These are phyloP conservation scores for Limonius californicus DNA, from an alignment of 1,140 invertebrate genomes.

Conservation along the genomic window DNA sequence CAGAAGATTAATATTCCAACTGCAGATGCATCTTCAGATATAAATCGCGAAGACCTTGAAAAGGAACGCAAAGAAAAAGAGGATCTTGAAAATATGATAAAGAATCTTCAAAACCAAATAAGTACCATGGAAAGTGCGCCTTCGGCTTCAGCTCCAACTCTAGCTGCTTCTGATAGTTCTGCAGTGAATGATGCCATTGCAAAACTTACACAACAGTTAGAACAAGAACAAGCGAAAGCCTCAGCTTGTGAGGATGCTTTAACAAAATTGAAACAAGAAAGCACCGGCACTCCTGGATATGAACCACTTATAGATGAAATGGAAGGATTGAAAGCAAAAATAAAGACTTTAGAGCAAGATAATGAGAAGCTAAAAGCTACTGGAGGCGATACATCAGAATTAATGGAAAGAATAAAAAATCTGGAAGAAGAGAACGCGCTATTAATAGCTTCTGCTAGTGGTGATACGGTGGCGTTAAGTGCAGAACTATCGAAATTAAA, in stretches of 20 bases:
- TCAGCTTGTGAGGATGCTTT: not conserved
- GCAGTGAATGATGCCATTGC: not conserved
- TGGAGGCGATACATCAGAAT: not conserved
- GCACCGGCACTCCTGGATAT: no score
- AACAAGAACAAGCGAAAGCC: not conserved
- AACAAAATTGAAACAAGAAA: slow-evolving; percentile 3
- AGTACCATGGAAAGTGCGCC: not conserved
- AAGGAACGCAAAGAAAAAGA: slow-evolving; percentile 16
- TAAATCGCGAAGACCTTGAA: not conserved
- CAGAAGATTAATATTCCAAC: not conserved
- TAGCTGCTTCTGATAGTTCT: no score
- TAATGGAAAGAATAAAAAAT: no score
- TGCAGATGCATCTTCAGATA: not conserved
- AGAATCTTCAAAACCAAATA: not conserved
- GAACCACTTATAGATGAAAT: not conserved
- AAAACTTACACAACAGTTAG: not conserved
- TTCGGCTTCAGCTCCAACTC: no score
- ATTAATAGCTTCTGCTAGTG: no score
- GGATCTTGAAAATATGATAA: slow-evolving; percentile 5
- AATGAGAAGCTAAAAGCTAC: not conserved
- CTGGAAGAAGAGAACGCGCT: no score
- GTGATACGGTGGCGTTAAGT: not conserved
- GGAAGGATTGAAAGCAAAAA: slow-evolving; percentile 11
- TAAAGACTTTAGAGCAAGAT: slow-evolving; percentile 13
- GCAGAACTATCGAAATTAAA: not conserved